A percentile compares a stretch with the other conserved stretches of the same genome.
These are phyloP conservation scores for Thyatira batis DNA, from an alignment of 2,888 invertebrate genomes.

Conservation along the genomic window DNA sequence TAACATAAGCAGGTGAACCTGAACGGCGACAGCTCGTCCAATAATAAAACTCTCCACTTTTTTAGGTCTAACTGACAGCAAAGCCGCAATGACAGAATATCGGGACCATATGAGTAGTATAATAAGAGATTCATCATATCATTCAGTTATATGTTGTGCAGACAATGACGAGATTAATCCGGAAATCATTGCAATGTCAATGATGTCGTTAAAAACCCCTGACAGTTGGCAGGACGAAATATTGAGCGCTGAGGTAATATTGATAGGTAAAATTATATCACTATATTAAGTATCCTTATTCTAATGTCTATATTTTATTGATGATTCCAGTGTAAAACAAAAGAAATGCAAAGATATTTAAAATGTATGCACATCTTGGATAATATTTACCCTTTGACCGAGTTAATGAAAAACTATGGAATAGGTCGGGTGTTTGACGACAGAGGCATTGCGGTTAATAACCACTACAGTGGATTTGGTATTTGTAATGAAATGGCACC, in stretches of 20 bases:
- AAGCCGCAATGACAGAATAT: constrained; percentile 34
- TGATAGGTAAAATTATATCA: too few species aligned
- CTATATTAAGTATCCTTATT: not conserved
- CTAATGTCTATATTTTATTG: not conserved
- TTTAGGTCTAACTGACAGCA: constrained; percentile 30
- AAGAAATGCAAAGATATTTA: not conserved
- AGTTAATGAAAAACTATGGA: not conserved
- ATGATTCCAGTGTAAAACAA: not conserved
- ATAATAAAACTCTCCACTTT: too few species aligned
- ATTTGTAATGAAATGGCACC: not conserved
- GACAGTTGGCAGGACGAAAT: not conserved
- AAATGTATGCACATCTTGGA: not conserved
- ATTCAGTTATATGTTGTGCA: constrained; percentile 34
- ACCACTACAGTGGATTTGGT: not conserved
- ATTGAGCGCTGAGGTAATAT: not conserved
- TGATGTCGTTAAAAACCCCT: constrained; percentile 3
- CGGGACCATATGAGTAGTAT: constrained; percentile 11
- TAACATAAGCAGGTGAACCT: too few species aligned
- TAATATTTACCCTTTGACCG: not conserved
- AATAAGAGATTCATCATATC: constrained; percentile 16
- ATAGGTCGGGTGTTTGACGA: not conserved
- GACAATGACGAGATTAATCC: constrained; percentile 26
- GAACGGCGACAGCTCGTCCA: too few species aligned
- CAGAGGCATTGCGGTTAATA: not conserved
- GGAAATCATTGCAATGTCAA: constrained; percentile 33